Conservation (phyloP, 2,113 vertebrate genomes). For the Neopipo cinnamomea region DNA sequence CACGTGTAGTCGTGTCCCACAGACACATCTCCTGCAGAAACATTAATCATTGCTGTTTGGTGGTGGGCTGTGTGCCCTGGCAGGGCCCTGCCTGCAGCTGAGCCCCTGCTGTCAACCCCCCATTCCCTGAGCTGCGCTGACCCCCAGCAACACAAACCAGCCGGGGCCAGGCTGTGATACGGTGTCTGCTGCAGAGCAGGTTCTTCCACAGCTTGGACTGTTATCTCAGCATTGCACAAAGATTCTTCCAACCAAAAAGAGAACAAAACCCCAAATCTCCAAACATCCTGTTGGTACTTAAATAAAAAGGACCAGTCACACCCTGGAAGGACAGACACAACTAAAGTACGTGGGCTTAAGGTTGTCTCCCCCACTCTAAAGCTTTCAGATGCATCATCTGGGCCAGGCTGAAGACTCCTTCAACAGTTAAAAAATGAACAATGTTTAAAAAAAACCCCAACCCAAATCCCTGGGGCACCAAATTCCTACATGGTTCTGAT, state of each 20-base stretch:
- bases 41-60: accelerated
- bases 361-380: background rate
- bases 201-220: background rate
- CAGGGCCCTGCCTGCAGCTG: background rate
- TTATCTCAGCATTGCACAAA: background rate
- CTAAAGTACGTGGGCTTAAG: accelerated
- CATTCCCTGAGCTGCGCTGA: background rate
- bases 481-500: background rate
- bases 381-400: background rate
- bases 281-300: background rate
- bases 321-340: background rate
- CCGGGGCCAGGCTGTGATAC: background rate
- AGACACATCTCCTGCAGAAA: background rate
- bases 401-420: background rate
- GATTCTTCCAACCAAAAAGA: background rate
- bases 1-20: background rate
- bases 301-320: background rate
- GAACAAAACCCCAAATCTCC: background rate
- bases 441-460: background rate
- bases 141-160: background rate
- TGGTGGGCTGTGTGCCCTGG: background rate
- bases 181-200: background rate
- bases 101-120: background rate
- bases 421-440: background rate
- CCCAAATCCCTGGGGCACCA: accelerated